Percentiles rank a stretch among this genome's conserved stretches.
Evolutionary conservation across 2,888 invertebrate genomes (phyloP).

Genomic region (Liodrosophila aerea): DNA sequence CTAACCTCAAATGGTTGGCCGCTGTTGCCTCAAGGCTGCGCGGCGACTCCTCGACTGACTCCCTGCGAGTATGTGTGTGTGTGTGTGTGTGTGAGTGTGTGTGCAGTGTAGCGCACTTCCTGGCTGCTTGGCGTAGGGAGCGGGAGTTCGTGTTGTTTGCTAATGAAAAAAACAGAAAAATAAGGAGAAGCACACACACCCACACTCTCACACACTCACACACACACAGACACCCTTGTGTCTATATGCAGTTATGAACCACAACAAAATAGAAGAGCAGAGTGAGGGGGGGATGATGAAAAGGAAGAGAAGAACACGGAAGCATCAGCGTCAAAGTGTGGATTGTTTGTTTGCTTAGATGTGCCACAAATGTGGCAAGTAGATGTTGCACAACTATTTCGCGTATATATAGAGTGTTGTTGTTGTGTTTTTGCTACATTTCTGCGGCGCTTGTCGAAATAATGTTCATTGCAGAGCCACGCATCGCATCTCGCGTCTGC

Average conservation of each 20-base stretch:
- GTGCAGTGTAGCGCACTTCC: constrained; percentile 68
- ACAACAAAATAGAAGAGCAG: constrained; percentile 2
- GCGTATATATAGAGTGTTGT: no score
- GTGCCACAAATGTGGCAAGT: not conserved
- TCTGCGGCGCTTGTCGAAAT: constrained; percentile 53
- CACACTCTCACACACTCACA: not conserved
- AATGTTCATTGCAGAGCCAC: constrained; percentile 35
- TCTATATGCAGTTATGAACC: constrained; percentile 32
- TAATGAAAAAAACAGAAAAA: constrained; percentile 53
- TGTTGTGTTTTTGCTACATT: constrained; percentile 30
- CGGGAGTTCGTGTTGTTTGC: constrained; percentile 54
- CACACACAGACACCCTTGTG: constrained; percentile 1
- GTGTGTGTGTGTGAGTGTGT: constrained; percentile 34
- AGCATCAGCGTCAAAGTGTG: constrained; percentile 39
- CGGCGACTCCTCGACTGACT: constrained; percentile 6
- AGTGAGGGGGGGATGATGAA: not conserved
- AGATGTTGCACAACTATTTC: constrained; percentile 40
- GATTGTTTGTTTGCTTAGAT: constrained; percentile 57
- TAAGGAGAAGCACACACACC: constrained; percentile 9
- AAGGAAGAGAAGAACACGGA: constrained; percentile 45
- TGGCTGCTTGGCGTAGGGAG: constrained; percentile 42
- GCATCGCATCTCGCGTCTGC: constrained; percentile 4
- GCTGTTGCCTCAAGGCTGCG: constrained; percentile 29
- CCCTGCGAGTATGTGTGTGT: constrained; percentile 36
- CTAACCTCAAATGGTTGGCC: constrained; percentile 46